phyloP scores from a whole-genome alignment of 2,113 vertebrate species.

The Labeo catla region DNA sequence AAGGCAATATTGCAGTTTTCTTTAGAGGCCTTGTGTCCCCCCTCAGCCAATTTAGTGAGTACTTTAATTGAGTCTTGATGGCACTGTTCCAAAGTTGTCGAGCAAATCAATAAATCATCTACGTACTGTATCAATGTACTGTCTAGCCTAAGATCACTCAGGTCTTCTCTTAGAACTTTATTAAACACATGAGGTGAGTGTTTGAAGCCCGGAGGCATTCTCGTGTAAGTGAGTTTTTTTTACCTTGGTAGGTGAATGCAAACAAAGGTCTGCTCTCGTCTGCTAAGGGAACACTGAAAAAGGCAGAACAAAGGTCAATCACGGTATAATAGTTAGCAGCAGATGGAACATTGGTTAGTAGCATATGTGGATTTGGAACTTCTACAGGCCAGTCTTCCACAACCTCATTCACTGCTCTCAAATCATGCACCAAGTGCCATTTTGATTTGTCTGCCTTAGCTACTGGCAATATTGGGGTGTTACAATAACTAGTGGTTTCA shows the following conservation, averaged over 20 bases:
- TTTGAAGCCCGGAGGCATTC: neutral
- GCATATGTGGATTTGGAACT: too few species aligned
- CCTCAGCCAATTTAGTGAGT: neutral
- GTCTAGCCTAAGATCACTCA: too few species aligned
- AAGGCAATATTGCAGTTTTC: neutral
- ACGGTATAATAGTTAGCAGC: constrained; percentile 23
- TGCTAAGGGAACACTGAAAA: constrained; percentile 10
- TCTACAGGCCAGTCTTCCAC: too few species aligned
- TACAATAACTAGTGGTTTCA: neutral
- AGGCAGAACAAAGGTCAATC: neutral
- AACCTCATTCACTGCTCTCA: neutral
- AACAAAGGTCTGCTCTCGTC: neutral
- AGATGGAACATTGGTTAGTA: neutral
- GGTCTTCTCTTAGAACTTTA: too few species aligned
- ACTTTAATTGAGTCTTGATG: constrained; percentile 1
- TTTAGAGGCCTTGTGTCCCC: neutral
- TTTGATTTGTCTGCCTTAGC: neutral
- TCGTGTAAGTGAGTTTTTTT: neutral
- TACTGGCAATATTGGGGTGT: neutral
- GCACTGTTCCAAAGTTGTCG: neutral
- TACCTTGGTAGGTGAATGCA: constrained; percentile 22
- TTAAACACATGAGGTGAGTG: too few species aligned
- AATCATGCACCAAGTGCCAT: neutral
- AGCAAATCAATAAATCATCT: neutral
- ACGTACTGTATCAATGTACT: neutral